phyloP scores from a whole-genome alignment of 2,888 invertebrate species.

The Heliconius ismenius region DNA sequence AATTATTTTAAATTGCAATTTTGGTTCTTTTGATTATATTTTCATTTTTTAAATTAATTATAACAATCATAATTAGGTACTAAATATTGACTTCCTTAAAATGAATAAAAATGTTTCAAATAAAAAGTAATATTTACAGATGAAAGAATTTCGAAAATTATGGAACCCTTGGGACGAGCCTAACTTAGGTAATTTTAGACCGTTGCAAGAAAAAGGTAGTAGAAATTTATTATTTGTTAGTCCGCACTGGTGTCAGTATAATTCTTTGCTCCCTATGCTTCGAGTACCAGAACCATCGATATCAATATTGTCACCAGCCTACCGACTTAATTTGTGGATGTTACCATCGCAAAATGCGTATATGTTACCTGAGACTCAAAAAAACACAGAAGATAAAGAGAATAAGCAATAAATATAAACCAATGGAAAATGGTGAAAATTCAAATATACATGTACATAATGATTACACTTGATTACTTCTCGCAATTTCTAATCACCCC shows the following conservation, averaged over 20 bases:
- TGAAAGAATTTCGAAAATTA: slow-evolving; percentile 80
- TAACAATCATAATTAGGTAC: not conserved
- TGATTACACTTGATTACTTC: too few relatives aligned
- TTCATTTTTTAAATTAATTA: not conserved
- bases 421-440: not conserved
- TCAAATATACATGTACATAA: too few relatives aligned
- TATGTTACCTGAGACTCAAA: slow-evolving; percentile 52
- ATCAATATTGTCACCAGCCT: slow-evolving; percentile 63
- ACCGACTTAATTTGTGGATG: slow-evolving; percentile 60
- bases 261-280: slow-evolving; percentile 74
- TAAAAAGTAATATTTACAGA: slow-evolving; percentile 59
- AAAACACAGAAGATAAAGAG: slow-evolving; percentile 42
- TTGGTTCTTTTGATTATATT: not conserved
- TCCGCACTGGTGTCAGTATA: slow-evolving; percentile 76
- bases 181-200: slow-evolving; percentile 78
- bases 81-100: not conserved
- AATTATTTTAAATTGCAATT: not conserved
- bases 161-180: slow-evolving; percentile 77
- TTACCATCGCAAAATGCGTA: slow-evolving; percentile 65
- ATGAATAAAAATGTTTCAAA: not conserved
- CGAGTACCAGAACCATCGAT: slow-evolving; percentile 65
- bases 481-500: too few relatives aligned
- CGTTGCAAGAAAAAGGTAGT: slow-evolving; percentile 67
- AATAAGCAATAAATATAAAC: slow-evolving; percentile 21
- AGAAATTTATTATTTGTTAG: slow-evolving; percentile 79